A percentile compares a stretch with the other conserved stretches of the same genome.
phyloP scores from a whole-genome alignment of 2,888 invertebrate genomes.

The Tolmerus cingulatus region DNA sequence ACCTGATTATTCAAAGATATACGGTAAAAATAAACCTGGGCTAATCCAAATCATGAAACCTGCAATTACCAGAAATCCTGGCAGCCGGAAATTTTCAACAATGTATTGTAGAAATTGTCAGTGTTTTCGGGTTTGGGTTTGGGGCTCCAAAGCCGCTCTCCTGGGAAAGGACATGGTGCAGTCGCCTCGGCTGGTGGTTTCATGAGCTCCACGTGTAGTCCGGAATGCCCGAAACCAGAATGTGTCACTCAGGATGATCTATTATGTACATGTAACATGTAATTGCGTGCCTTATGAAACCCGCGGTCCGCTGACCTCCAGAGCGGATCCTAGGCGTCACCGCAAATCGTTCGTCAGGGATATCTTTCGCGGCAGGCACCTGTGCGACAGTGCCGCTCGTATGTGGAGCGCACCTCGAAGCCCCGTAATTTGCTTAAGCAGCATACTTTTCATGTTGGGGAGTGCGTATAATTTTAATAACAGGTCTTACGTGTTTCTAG shows the following conservation, averaged over 20 bases:
- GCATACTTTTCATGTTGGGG: constrained; percentile 27
- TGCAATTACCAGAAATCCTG: neutral
- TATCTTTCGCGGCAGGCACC: neutral
- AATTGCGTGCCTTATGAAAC: constrained; percentile 16
- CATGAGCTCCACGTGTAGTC: neutral
- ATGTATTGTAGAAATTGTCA: neutral
- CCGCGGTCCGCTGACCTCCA: neutral
- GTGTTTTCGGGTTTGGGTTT: neutral
- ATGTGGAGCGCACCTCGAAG: neutral
- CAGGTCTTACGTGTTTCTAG: constrained; percentile 49
- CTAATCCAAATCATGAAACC: neutral
- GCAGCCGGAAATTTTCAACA: neutral
- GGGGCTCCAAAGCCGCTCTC: neutral
- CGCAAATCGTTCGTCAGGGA: neutral
- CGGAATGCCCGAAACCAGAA: constrained; percentile 15
- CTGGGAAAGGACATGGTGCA: neutral
- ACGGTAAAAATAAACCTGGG: neutral
- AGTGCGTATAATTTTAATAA: constrained; percentile 50
- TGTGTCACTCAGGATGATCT: constrained; percentile 39
- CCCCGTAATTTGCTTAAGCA: neutral
- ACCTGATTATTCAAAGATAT: neutral
- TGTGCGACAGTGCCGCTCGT: neutral
- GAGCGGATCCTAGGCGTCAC: neutral
- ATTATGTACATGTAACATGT: constrained; percentile 12
- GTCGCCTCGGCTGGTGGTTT: neutral